phyloP scores from a whole-genome alignment of 2,888 invertebrate species.

The Apotomis turbidana region DNA sequence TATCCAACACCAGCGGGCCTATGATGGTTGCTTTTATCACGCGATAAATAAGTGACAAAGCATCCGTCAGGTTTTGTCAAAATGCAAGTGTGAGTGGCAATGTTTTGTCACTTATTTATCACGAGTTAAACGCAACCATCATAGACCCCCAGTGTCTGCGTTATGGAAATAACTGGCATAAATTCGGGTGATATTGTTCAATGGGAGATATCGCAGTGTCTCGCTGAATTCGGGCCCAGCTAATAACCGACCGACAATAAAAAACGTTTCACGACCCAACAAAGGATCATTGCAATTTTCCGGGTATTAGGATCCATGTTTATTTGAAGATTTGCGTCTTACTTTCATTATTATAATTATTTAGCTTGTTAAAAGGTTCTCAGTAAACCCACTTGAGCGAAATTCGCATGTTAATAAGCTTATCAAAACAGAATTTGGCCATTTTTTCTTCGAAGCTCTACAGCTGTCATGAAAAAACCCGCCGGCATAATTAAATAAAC shows the following conservation, averaged over 20 bases:
- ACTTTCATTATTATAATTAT: slow-evolving; percentile 28
- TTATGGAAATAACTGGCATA: no score
- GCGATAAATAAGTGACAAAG: no score
- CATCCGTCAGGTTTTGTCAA: no score
- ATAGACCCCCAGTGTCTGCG: no score
- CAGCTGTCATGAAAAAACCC: background rate
- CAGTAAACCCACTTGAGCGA: background rate
- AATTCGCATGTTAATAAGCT: slow-evolving; percentile 5
- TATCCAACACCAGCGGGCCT: no score
- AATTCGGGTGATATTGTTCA: no score
- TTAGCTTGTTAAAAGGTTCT: background rate
- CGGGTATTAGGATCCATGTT: slow-evolving; percentile 15
- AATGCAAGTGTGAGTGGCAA: no score
- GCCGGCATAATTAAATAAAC: no score
- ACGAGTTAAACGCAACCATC: no score
- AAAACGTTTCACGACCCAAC: slow-evolving; percentile 23
- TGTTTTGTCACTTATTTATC: no score
- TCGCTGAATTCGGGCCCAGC: background rate
- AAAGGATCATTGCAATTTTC: slow-evolving; percentile 22
- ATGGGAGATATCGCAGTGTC: no score
- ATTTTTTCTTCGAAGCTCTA: background rate
- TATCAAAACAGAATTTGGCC: background rate
- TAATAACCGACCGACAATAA: slow-evolving; percentile 20
- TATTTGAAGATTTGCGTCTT: slow-evolving; percentile 27
- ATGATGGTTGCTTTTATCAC: no score